Percentiles rank a stretch among this genome's conserved stretches.
Evolutionary conservation across 2,797 vertebrate species (phyloP).

Genomic region (Eospalax fontanierii): DNA sequence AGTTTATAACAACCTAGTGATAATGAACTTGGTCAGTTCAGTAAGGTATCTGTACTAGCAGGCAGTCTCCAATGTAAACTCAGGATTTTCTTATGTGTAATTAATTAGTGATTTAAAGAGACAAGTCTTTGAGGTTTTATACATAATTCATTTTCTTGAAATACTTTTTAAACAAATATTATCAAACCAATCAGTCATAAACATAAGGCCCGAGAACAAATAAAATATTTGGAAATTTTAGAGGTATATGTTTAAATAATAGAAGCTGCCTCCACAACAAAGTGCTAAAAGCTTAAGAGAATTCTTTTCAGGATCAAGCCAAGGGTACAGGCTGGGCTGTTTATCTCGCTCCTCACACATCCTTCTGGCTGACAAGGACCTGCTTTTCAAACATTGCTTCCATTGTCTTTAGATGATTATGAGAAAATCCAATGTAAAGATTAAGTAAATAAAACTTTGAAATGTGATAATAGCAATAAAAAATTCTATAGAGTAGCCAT

Average conservation of each 20-base stretch:
- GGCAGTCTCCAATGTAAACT: not conserved
- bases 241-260: not conserved
- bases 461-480: not conserved
- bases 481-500: not conserved
- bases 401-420: not conserved
- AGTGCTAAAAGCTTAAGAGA: not conserved
- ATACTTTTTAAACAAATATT: not conserved
- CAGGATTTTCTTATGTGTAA: not conserved
- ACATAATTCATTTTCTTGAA: not conserved
- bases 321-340: not conserved
- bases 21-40: not conserved
- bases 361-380: not conserved
- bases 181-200: not conserved
- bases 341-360: not conserved
- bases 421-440: not conserved
- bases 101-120: not conserved
- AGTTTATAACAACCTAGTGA: not conserved
- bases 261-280: not conserved
- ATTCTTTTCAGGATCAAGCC: not conserved
- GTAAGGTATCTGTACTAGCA: not conserved
- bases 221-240: not conserved
- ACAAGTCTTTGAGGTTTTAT: not conserved
- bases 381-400: not conserved
- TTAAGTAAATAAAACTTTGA: not conserved
- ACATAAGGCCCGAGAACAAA: not conserved